Evolutionary conservation across 2,888 invertebrate species (phyloP), one percentile per base, ranked within the genome.

Genomic region (Acanthoscelides obtectus): DNA sequence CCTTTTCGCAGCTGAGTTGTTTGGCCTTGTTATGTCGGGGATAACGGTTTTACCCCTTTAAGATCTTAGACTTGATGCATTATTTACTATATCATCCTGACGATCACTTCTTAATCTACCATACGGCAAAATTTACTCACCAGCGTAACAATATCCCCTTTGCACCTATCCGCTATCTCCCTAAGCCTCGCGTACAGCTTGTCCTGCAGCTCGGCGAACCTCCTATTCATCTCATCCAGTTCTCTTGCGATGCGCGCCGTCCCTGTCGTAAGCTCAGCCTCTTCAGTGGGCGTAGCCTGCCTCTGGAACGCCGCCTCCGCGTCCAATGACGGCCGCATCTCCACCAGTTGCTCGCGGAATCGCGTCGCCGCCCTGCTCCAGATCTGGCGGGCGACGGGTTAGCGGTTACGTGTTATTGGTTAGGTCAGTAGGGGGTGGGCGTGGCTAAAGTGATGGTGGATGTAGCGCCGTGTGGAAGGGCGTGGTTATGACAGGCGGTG

Each of bases 341-440:
- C 94, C 84, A 96, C 90, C 77, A 96, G 89, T 86, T 90, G 90
- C 81, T 95, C 95, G 76, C 91, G 89, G 88, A 94, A 97, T 77
- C 93, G 91, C 86, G 93, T 92, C 84, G 95, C 92, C 83, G 94
- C 90, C 84, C 93, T 91, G 85, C 94, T 93, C 89, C 94, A 94
- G 84, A 94, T 94, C 95, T 96, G 91, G 79, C 84, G 84, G 84
- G 84, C 71, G 73, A 45, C 21, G 27, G 85, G 86, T 88, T 84
- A 87, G 22, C 22, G 85, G 86, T 83, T 73, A 70, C 66, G 83
- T 63, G 83, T 77, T 78, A 86, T 87, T 86, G 79, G 69, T 63
- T 69, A 64, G 83, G 86, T 87, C 85, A 72, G 75, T 83, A 81
- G 73, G 21, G 76, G 73, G 76, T 76, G 75, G 75, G 73, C 70